phyloP scores from a whole-genome alignment of 2,113 vertebrate genomes.

The Tenebrosternarchus preto region DNA sequence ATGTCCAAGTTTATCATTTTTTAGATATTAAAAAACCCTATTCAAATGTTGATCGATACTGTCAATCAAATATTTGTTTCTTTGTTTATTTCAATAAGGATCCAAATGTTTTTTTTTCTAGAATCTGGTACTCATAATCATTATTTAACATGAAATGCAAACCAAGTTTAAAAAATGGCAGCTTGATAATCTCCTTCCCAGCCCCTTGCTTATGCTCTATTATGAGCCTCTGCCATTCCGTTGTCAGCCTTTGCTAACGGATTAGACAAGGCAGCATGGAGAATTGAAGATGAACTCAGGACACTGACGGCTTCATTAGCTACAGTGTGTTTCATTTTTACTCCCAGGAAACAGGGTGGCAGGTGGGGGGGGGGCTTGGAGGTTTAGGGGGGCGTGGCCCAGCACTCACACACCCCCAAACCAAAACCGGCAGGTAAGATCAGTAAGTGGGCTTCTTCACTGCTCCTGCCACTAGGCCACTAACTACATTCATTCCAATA shows the following conservation, averaged over 20 bases:
- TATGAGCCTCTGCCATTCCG: constrained; percentile 1
- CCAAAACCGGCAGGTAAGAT: background rate
- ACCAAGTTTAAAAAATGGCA: background rate
- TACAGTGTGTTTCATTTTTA: constrained; percentile 29
- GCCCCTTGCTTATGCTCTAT: background rate
- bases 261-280: constrained; percentile 33
- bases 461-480: background rate
- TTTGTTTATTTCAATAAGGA: background rate
- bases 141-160: background rate
- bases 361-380: background rate
- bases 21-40: background rate
- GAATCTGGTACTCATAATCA: background rate
- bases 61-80: background rate
- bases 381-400: background rate
- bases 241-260: constrained; percentile 16
- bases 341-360: background rate
- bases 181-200: background rate
- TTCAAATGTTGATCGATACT: background rate
- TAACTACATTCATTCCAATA: background rate
- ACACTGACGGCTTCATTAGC: constrained; percentile 48
- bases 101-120: background rate
- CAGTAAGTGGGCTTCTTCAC: background rate
- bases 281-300: constrained; percentile 32
- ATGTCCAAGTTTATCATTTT: too few species aligned
- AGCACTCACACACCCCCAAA: background rate